Percentiles rank a stretch among this genome's conserved stretches.
These are phyloP conservation scores for Sebastes kiyomatsui DNA, from an alignment of 2,797 vertebrate species.

Conservation along the genomic window DNA sequence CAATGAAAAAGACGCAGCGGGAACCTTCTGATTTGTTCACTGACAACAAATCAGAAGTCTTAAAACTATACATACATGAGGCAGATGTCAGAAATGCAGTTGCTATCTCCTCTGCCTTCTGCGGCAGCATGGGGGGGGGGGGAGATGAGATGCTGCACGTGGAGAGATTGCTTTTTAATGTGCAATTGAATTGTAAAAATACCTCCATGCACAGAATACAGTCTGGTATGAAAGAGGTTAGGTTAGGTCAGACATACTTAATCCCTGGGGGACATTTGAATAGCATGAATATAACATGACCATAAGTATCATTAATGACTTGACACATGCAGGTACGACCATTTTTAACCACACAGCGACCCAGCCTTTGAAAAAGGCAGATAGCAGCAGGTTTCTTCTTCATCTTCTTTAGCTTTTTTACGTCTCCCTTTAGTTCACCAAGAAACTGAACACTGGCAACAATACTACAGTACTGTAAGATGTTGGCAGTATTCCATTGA, in stretches of 20 bases:
- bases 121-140: slow-evolving; percentile 3
- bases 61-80: background rate
- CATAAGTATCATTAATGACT: background rate
- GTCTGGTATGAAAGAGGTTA: background rate
- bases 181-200: slow-evolving; percentile 10
- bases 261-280: background rate
- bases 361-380: background rate
- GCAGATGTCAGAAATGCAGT: slow-evolving; percentile 5
- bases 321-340: background rate
- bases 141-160: slow-evolving; percentile 6
- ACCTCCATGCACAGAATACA: background rate
- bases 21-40: background rate
- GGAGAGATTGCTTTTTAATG: slow-evolving; percentile 1
- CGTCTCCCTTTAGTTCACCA: background rate
- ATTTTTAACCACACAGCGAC: background rate
- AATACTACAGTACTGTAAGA: background rate
- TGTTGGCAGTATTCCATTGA: background rate
- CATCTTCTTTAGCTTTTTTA: background rate
- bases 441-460: background rate
- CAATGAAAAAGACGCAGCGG: background rate
- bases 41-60: slow-evolving; percentile 18
- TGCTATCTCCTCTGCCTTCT: background rate
- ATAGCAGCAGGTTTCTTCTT: background rate
- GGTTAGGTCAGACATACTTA: background rate
- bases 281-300: slow-evolving; percentile 11